Conservation (phyloP, 2,113 vertebrate genomes). For the Sturnira hondurensis region DNA sequence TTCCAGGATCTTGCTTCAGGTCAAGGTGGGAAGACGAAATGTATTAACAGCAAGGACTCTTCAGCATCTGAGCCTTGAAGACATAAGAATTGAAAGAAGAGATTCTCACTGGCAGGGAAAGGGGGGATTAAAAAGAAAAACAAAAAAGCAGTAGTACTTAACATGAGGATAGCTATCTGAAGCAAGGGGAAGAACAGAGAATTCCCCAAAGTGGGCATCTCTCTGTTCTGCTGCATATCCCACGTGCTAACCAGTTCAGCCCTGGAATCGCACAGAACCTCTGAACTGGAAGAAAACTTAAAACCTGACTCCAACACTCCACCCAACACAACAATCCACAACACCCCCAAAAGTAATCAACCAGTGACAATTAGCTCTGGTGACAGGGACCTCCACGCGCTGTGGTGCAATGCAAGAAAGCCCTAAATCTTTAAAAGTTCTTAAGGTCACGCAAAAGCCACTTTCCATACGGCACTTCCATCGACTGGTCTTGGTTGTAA, state of each 20-base stretch:
- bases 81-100: background rate
- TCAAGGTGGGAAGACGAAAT: background rate
- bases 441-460: background rate
- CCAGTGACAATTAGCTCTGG: background rate
- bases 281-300: background rate
- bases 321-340: background rate
- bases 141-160: background rate
- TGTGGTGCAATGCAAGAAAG: background rate
- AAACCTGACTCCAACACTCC: background rate
- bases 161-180: background rate
- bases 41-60: background rate
- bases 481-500: background rate
- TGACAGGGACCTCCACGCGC: background rate
- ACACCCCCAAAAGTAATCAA: background rate
- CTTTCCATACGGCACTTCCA: background rate
- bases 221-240: background rate
- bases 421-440: background rate
- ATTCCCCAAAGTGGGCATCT: background rate
- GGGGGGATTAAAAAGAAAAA: background rate
- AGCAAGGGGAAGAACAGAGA: background rate
- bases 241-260: background rate
- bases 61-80: background rate
- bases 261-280: background rate
- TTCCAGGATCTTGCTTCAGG: background rate
- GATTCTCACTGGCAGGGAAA: background rate